Conservation (phyloP, 2,888 invertebrate species). For the Drosophila nigricruria region DNA sequence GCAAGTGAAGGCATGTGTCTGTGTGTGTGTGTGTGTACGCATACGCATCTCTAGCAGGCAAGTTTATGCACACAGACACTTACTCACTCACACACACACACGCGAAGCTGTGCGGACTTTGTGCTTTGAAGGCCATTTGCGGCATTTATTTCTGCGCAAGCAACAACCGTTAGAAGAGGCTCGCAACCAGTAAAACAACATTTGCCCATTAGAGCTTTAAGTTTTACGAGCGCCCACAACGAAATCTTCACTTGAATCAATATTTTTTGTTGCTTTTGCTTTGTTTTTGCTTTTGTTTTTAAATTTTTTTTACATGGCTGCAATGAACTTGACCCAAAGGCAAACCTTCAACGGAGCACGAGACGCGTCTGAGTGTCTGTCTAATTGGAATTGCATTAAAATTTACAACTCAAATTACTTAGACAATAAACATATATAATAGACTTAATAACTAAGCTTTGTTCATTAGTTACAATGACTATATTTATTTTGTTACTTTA, state of each 20-base stretch:
- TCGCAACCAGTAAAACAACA: constrained; percentile 13
- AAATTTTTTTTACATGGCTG: neutral
- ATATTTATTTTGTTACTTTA: constrained; percentile 43
- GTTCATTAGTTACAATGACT: constrained; percentile 76
- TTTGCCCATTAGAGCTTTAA: constrained; percentile 14
- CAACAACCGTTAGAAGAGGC: constrained; percentile 38
- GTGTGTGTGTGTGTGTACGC: neutral
- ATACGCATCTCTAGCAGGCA: neutral
- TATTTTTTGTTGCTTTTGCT: constrained; percentile 21
- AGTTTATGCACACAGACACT: neutral
- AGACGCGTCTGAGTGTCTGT: neutral
- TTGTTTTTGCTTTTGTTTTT: too few relatives aligned
- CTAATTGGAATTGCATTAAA: constrained; percentile 7
- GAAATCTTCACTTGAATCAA: constrained; percentile 28
- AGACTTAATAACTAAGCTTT: constrained; percentile 1
- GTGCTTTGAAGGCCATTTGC: constrained; percentile 54
- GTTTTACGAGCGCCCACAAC: neutral
- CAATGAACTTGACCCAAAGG: constrained; percentile 18
- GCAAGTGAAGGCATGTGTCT: neutral
- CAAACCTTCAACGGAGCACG: constrained; percentile 5
- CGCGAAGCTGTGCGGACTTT: constrained; percentile 24
- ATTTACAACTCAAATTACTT: neutral
- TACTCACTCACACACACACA: neutral
- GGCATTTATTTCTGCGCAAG: constrained; percentile 28
- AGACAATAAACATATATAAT: neutral